Evolutionary conservation across 2,888 invertebrate species (phyloP), one percentile per base, ranked within the genome.

Genomic region (Cremastinae sp.): DNA sequence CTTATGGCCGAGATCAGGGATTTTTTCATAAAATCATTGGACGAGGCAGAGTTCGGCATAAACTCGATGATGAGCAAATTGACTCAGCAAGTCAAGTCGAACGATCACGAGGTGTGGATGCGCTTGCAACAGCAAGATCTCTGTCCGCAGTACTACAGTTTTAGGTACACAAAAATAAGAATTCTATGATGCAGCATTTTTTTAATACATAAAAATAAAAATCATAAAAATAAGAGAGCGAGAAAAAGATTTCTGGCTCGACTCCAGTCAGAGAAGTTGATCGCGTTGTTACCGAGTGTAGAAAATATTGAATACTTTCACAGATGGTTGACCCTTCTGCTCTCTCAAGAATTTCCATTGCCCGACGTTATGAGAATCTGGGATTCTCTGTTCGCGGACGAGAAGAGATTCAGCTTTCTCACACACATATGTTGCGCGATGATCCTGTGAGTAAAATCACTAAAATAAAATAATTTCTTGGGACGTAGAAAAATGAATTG

Each of bases 1-100:
- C 91, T 99, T 61, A 99, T 99, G 99, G 94, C 95, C 0, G 99
- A 99, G 91, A 98, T 99, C 78, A 92, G 99, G 28, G 99, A 99
- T 89, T 97, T 97, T 87, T 99, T 99, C 89, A 98, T 99, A 81
- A 97, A 98, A 85, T 96, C 96, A 0, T 90, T 99, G 81, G 99
- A 99, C 89, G 97, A 98, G 90, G 94, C 97, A 0, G 96, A 96
- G 82, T 94, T 95, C 86, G 98, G 98, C 0, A 97, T 97, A 77
- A 96, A 96, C 89, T 93, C 94, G 80, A 95, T 97, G 93, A 98
- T 99, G 98, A 92, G 91, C 61, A 94, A 93, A 80, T 92, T 99
- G 77, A 93, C 95, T 83, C 92, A 93, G 4, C 94, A 95, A 88
- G 91, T 99, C 18, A 94, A 94, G 86, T 91, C 91, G 62, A 94